Base-by-base conservation (phyloP, 2,888 invertebrate genomes). In the Keiferia lycopersicella region DNA sequence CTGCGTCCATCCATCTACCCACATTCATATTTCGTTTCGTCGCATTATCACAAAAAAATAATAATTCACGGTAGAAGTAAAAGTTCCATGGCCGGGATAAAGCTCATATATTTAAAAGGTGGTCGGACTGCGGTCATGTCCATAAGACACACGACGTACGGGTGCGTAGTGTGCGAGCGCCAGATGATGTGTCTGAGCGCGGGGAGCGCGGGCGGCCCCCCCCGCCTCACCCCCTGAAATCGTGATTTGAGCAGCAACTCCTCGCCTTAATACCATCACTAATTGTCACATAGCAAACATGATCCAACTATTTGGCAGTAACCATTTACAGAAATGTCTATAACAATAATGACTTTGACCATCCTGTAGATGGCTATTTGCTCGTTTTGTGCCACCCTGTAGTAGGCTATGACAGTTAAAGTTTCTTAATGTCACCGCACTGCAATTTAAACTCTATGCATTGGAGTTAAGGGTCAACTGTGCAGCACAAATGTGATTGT, bases 361-460 rank as follows among this genome's bases (percentile, higher is more conserved):
- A 56, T 56, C 34, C 58, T 58, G 26, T 56, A 56, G 20, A 51
- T 22, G 6, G 51, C 51, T 51, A 51, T 22, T 51, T 51, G 51
- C 20, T 18, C 51, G 51, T 22, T 51, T 22, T 22, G 20, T 14
- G 51, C 20, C 51, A 22, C 22, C 51, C 2, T 45, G 45, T 45
- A 45, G 45, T 66, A 64, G 66, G 59, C 53, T 63, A 63, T 50
- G 61, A 56, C n/a, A 53, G 18, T 58, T 64, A 64, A 50, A 45
- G 45, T 58, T 63, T 61, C 64, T 64, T 62, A 64, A 65, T 65
- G 64, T 56, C 20, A 4, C 58, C 18, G 20, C 45, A 57, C 7
- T 61, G 61, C 62, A 66, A 63, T 66, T 66, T 61, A 61, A 63
- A 64, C 66, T 65, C 58, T 66, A 66, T 50, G 58, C 63, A 57